A percentile compares a stretch with the other conserved stretches of the same genome.
phyloP scores from a whole-genome alignment of 2,888 invertebrate species.

The Cistogaster globosa region DNA sequence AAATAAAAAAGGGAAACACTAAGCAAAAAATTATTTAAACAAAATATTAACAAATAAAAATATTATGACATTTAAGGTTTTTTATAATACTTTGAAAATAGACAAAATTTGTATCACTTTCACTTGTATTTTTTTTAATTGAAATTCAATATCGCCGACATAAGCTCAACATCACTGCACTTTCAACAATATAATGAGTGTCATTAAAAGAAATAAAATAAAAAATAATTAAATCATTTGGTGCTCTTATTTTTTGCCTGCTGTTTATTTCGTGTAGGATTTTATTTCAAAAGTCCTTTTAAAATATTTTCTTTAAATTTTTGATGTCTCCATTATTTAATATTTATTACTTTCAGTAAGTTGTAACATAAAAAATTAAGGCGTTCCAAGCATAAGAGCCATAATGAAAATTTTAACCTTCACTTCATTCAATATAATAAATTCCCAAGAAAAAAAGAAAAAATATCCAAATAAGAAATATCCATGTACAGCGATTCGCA shows the following conservation, averaged over 20 bases:
- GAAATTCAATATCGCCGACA: conserved; percentile 28
- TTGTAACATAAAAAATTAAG: not conserved
- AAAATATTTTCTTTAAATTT: not conserved
- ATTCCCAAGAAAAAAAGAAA: not conserved
- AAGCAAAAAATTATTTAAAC: not conserved
- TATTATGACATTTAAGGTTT: not conserved
- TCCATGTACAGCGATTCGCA: too few relatives aligned
- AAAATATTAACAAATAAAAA: conserved; percentile 12
- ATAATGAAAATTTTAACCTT: too few relatives aligned
- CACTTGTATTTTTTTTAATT: conserved; percentile 21
- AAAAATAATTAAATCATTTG: not conserved
- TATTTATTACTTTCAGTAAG: not conserved
- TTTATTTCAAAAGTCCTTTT: not conserved
- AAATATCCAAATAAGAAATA: not conserved
- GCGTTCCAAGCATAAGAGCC: not conserved
- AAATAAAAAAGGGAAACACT: not conserved
- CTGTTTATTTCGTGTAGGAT: not conserved
- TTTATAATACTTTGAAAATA: not conserved
- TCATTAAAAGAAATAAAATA: not conserved
- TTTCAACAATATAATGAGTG: not conserved
- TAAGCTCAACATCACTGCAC: not conserved
- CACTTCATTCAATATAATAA: too few relatives aligned
- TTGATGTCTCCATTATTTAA: not conserved
- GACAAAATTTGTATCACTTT: not conserved
- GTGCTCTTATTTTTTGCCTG: not conserved